Base-by-base conservation (phyloP, 2,888 invertebrate genomes). In the Rotaria socialis region DNA sequence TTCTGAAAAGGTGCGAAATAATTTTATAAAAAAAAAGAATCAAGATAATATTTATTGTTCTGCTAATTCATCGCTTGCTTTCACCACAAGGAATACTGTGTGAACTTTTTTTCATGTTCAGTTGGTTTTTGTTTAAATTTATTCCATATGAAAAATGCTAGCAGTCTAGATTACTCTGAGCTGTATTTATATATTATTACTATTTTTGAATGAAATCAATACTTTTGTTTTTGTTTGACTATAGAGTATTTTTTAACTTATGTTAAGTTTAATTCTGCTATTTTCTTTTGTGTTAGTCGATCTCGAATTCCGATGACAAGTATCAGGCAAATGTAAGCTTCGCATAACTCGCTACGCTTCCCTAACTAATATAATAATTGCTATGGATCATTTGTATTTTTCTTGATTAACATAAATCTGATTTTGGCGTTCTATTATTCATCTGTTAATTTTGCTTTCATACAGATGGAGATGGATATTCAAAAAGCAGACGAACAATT, bases 401-500 rank as follows among this genome's bases (percentile, higher is more conserved):
- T 35, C 2, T 7, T 41, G 16, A 41, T 41, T 56, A 7, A 56
- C 22, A 3, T 56, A 11, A 52, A 52, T 52, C 11, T 52, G 16
- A 14, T 22, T 55, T 55, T 55, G 5, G 22, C 16, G 16, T 56
- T 24, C 8, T 7, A 24, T 24, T 56, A 24, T 56, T 10, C 2
- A 56, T 7, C 22, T 56, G 24, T 8, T 56, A 24, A 24, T 56
- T 24, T 56, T 24, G 35, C 1, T 67, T 14, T 35, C 24, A 19
- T 16, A 35, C 35, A 86, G 43, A 22, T 86, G 8, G 85, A 85
- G n/a, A 24, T 35, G 2, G 43, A 35, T 27, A 80, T 86, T 52
- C 8, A 3, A 50, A 86, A 85, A 80, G 47, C 84, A 2, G 19
- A 56, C n/a, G 85, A 86, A 19, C 27, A 84, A 2, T 60, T 86